Base-by-base conservation (phyloP, 2,888 invertebrate species). In the Hedychridium roseum region DNA sequence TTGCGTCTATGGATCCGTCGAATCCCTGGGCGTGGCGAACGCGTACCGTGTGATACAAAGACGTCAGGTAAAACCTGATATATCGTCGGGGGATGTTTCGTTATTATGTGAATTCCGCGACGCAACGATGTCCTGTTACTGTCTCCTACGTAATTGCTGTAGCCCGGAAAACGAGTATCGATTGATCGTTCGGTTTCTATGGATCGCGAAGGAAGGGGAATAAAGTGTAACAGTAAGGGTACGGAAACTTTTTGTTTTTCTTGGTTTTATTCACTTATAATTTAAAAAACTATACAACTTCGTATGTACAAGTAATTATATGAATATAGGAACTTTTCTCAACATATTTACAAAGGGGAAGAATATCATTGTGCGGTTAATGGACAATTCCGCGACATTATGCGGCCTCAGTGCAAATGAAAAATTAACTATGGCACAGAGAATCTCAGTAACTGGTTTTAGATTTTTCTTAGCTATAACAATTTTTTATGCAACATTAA, bases 31-130 rank as follows among this genome's bases (percentile, higher is more conserved):
- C 64, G 66, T 58, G 59, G 63, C 54, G 56, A 46, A 50, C 56
- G 57, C 57, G 71, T 73, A 74, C 74, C 75, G 60, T 64, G 60
- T 76, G 71, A 71, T 74, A 72, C 70, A 70, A 74, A 73, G 66
- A 71, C 64, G 68, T 64, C 66, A 55, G 50, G 39, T 54, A 39
- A 60, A 72, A 71, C 64, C 60, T 64, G 65, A 71, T 70, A 70
- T 69, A 71, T 60, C 65, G 66, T 66, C 60, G 62, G 62, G 70
- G 70, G 67, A 69, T 69, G 68, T 71, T 74, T 66, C 66, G 68
- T 71, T 71, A 69, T 72, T 68, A 66, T 70, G 61, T 65, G 59
- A 60, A 65, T 66, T 74, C 66, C 66, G 67, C 54, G 64, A 52
- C 52, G 58, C 53, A 57, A 60, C 61, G n/a, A n/a, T n/a, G n/a